Evolutionary conservation across 2,888 invertebrate species (phyloP).

Genomic region (Desoria tigrina): DNA sequence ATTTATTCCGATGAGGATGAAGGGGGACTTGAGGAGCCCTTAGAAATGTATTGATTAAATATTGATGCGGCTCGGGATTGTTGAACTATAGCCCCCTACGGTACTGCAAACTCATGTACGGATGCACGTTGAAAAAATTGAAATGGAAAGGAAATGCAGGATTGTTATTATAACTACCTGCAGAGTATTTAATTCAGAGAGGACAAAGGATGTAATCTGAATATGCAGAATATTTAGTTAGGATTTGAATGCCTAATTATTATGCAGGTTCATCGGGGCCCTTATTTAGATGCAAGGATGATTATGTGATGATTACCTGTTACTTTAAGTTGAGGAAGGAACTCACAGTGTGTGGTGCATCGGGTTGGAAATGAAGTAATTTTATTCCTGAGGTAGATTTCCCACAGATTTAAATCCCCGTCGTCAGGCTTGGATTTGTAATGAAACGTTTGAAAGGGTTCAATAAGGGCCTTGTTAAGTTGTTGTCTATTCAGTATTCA

Average conservation of each 20-base stretch:
- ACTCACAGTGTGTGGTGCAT: background rate
- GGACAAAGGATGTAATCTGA: background rate
- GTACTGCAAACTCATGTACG: background rate
- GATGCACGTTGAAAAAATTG: background rate
- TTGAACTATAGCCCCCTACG: background rate
- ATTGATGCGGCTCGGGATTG: no score
- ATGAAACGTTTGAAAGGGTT: no score
- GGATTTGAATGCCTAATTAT: no score
- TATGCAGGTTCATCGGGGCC: no score
- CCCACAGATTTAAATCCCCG: constrained; percentile 6
- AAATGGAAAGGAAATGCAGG: background rate
- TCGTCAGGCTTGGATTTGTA: no score
- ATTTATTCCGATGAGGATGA: no score
- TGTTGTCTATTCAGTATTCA: constrained; percentile 1
- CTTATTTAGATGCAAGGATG: no score
- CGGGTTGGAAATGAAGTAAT: background rate
- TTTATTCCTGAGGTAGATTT: constrained; percentile 1
- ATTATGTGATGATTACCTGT: constrained; percentile 3
- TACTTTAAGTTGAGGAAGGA: constrained; percentile 3
- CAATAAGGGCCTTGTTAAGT: background rate
- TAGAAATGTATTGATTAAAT: no score
- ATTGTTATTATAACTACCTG: background rate
- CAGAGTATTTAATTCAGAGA: constrained; percentile 6
- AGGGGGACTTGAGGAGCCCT: no score
- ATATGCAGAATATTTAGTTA: no score